Evolutionary conservation across 2,888 invertebrate genomes (phyloP), one percentile per base, ranked within the genome.

Genomic region (Lasioglossum villosulum): DNA sequence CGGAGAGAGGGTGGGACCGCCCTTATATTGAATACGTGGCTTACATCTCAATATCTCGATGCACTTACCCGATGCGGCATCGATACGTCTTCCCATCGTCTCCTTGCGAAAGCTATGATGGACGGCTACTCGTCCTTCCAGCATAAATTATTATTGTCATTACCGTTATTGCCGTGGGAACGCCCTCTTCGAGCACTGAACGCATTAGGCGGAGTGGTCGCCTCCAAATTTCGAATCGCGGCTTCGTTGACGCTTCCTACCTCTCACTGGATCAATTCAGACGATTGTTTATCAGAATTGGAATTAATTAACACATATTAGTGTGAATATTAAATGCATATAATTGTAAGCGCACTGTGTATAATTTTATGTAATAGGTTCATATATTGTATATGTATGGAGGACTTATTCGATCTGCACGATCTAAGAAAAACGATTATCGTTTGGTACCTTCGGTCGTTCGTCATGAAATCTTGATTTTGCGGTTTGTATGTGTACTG

Each of bases 21-120:
- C 90, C 91, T 92, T 92, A 93, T 94, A 94, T 94, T 93, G 93
- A 93, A 94, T 92, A 94, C 94, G 94, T 93, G 94, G 92, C 86
- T 92, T 90, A 92, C 93, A 93, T 93, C 91, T 92, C 92, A 89
- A 93, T 93, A 93, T 90, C 86, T 75, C 85, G 87, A 87, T 89
- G 90, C 90, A 90, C 87, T 90, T 88, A 83, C 80, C 78, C 85
- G 71, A 66, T 37, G 84, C 72, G 77, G 75, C 89, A 86, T 63
- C 89, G 87, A 90, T 89, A 90, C 52, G 75, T 87, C 79, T 85
- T 72, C 68, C 71, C 74, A 30, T 14, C 14, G 52, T 34, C 72
- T 68, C 16, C 72, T 68, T 14, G 52, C 59, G 34, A 73, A 59
- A 74, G 45, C 45, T 14, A 34, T 34, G 83, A 73, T 30, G 34